Evolutionary conservation across 35 echinoderm and acorn worm genomes (phyloP).

Genomic region (Ophiothrix spiculata): DNA sequence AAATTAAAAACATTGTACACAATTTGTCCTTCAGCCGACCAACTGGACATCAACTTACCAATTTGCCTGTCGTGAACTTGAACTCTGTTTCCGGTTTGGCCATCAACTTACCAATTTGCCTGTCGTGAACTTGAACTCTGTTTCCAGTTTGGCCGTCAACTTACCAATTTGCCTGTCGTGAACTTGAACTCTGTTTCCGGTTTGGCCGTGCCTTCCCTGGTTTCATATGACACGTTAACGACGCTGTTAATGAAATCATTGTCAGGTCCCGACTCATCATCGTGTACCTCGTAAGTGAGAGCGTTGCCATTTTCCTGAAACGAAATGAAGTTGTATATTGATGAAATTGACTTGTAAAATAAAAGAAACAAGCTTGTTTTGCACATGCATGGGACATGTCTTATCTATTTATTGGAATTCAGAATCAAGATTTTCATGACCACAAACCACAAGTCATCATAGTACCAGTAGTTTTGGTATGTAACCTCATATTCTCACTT

Average conservation of each 20-base stretch:
- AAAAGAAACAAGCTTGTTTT: no score
- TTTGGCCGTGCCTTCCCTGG: constrained; percentile 92
- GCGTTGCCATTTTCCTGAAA: constrained; percentile 75
- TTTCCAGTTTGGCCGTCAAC: constrained; percentile 77
- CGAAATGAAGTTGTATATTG: no score
- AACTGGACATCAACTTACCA: no score
- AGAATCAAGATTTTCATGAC: no score
- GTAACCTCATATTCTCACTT: no score
- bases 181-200: constrained; percentile 65
- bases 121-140: constrained; percentile 69
- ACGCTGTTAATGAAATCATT: constrained; percentile 46
- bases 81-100: constrained; percentile 81
- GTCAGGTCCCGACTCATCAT: constrained; percentile 33
- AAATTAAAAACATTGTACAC: no score
- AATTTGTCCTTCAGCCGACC: no score
- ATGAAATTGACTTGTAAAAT: no score
- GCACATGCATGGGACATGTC: no score
- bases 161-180: constrained; percentile 74
- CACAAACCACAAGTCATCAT: no score
- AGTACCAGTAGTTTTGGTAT: no score
- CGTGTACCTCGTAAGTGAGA: constrained; percentile 18
- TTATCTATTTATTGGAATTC: no score
- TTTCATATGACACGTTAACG: constrained; percentile 75
- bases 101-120: constrained; percentile 85
- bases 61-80: constrained; percentile 54